phyloP scores from a whole-genome alignment of 64 coral and sea anemone species.

The Actinia tenebrosa region DNA sequence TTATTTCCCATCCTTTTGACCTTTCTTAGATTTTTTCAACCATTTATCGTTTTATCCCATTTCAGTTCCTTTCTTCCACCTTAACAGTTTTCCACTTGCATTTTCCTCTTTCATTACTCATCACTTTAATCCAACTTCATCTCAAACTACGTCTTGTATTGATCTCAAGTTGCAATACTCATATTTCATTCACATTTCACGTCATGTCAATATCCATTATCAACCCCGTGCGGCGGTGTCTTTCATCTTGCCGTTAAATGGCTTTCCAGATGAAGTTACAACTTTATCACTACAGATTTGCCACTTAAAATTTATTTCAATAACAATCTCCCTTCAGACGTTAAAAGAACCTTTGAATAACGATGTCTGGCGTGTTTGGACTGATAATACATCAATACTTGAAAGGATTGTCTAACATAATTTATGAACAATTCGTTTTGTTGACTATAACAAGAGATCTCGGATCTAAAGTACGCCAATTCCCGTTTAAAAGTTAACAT shows the following conservation, averaged over 20 bases:
- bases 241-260: neutral
- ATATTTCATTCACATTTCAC: no score
- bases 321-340: neutral
- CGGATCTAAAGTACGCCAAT: neutral
- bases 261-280: neutral
- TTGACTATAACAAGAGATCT: neutral
- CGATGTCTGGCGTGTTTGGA: neutral
- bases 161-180: no score
- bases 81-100: neutral
- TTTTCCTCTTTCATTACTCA: neutral
- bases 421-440: constrained; percentile 1
- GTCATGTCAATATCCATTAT: no score
- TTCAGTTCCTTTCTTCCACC: neutral
- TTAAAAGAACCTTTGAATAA: neutral
- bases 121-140: neutral
- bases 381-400: neutral
- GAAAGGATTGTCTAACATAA: neutral
- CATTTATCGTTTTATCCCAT: no score
- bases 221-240: neutral
- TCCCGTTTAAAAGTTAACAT: neutral
- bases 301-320: neutral
- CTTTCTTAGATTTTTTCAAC: no score
- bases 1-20: no score
- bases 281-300: neutral
- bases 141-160: neutral